Percentiles rank a stretch among this genome's conserved stretches.
Conservation (phyloP, 2,888 invertebrate genomes). For the Aelia acuminata region DNA sequence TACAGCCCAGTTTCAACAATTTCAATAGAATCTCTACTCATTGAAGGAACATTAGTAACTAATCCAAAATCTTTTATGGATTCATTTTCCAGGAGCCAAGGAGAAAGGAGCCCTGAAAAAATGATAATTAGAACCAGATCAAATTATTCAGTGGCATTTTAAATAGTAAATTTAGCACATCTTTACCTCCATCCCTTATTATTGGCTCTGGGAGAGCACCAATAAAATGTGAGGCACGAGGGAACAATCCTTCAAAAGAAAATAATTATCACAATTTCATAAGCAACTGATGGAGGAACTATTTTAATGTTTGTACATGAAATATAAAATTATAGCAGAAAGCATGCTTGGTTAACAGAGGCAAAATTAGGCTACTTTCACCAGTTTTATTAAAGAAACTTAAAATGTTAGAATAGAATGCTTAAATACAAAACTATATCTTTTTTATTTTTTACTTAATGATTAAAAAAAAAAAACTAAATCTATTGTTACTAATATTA, state of each 20-base stretch:
- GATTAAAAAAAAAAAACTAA: slow-evolving; percentile 28
- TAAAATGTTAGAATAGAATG: background rate
- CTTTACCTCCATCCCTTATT: slow-evolving; percentile 65
- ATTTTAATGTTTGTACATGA: background rate
- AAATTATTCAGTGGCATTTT: background rate
- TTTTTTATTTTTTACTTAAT: background rate
- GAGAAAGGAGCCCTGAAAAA: slow-evolving; percentile 65
- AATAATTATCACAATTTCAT: background rate
- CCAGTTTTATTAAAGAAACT: background rate
- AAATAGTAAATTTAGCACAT: background rate
- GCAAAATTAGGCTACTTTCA: slow-evolving; percentile 25
- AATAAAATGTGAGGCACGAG: slow-evolving; percentile 63
- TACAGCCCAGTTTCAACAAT: slow-evolving; percentile 65
- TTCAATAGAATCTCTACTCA: slow-evolving; percentile 64
- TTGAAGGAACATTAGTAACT: slow-evolving; percentile 61
- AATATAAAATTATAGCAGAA: slow-evolving; percentile 17
- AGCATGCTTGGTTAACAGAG: slow-evolving; percentile 56
- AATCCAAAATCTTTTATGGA: slow-evolving; percentile 63
- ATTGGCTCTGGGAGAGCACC: slow-evolving; percentile 64
- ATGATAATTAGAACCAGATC: background rate
- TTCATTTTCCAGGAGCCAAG: slow-evolving; percentile 64
- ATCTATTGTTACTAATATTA: slow-evolving; percentile 36
- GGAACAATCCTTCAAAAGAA: slow-evolving; percentile 62
- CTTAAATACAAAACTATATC: background rate
- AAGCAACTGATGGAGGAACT: background rate